Base-by-base conservation (phyloP, 2,888 invertebrate species). In the Melanchra persicariae region DNA sequence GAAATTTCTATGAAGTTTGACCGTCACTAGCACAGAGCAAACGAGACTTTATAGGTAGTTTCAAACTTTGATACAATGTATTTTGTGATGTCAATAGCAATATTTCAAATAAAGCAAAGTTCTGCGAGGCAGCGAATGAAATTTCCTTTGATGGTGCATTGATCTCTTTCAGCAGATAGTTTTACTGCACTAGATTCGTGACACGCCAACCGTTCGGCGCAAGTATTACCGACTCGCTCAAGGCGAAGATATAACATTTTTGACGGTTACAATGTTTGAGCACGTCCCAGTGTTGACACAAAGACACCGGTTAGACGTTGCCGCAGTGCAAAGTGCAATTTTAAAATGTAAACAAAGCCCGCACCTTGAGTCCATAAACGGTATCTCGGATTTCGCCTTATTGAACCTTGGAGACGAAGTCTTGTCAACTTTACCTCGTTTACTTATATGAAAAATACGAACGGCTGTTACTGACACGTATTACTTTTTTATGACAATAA, bases 281-380 rank as follows among this genome's bases (percentile, higher is more conserved):
- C 92, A 94, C 89, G 92, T 90, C 89, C 87, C 90, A 77, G 85
- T 90, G 94, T 93, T 92, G 92, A 92, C 92, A 92, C 91, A 91
- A 92, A 93, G 91, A 92, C 91, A 88, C 86, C 88, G 92, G 91
- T 89, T 88, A 93, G 90, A 91, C 91, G 90, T 87, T 87, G 91
- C 90, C 91, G 90, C 92, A 91, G 92, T 93, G 94, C 93, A 95
- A 94, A 95, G 95, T 95, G 95, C 95, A 95, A 96, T 95, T 96
- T 95, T 93, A 93, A 94, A 95, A 93, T 92, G 94, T 95, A 95
- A 95, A 95, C 95, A 95, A 93, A 93, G 91, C 92, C 91, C 90
- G 92, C 92, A 93, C 93, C 94, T 94, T 90, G 89, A 89, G 90
- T 92, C 91, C 89, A 92, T 93, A 93, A 94, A 93, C 92, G 91